Percentiles rank a stretch among this genome's conserved stretches.
These are phyloP conservation scores for Campylomormyrus tamandua DNA, from an alignment of 2,113 vertebrate genomes.

Conservation along the genomic window DNA sequence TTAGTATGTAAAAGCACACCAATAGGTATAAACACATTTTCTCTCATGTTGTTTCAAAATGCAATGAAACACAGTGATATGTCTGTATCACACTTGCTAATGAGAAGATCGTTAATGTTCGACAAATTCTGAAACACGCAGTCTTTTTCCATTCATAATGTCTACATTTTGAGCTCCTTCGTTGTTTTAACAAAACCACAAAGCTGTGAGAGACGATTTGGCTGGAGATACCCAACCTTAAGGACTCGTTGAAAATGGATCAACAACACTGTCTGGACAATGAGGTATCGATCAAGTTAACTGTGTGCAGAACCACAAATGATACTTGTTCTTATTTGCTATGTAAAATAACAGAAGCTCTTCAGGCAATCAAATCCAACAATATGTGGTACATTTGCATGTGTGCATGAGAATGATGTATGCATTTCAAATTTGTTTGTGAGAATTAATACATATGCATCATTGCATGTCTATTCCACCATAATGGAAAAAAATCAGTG, in stretches of 20 bases:
- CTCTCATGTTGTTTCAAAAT: neutral
- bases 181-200: neutral
- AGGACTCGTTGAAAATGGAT: neutral
- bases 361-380: neutral
- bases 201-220: neutral
- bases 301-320: neutral
- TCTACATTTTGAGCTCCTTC: neutral
- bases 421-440: neutral
- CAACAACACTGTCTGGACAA: neutral
- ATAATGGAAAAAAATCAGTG: neutral
- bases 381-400: neutral
- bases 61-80: neutral
- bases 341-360: neutral
- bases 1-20: neutral
- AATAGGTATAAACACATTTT: neutral
- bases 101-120: neutral
- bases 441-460: neutral
- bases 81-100: neutral
- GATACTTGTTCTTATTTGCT: neutral
- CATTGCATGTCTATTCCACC: neutral
- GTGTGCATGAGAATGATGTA: neutral
- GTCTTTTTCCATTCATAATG: neutral
- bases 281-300: neutral
- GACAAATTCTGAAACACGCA: neutral
- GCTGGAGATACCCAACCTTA: neutral